Evolutionary conservation across 37 sponge, comb jelly and placozoan species (phyloP).

Genomic region (Oopsacas minuta): DNA sequence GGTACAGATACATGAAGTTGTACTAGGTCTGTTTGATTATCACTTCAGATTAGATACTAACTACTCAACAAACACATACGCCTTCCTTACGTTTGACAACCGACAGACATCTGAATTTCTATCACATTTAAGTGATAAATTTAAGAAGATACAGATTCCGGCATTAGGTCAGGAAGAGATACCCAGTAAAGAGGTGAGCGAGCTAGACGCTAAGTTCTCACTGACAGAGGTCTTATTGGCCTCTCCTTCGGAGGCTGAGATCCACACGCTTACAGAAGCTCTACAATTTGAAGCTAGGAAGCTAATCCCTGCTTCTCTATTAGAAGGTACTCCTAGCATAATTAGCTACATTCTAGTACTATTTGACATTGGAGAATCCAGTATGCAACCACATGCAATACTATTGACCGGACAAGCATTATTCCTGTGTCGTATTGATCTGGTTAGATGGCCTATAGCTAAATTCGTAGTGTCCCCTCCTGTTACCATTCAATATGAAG

Average conservation of each 20-base stretch:
- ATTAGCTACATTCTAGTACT: constrained; percentile 2
- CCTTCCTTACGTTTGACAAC: constrained; percentile 7
- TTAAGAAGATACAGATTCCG: not conserved
- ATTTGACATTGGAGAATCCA: not conserved
- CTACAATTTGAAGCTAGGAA: not conserved
- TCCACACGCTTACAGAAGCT: not conserved
- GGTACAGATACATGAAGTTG: not conserved
- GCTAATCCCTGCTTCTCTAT: not conserved
- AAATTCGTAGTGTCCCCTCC: not conserved
- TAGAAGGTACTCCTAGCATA: not conserved
- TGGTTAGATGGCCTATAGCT: not conserved
- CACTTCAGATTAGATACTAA: constrained; percentile 9
- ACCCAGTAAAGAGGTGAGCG: not conserved
- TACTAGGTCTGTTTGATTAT: not conserved
- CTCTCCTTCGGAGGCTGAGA: not conserved
- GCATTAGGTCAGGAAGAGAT: not conserved
- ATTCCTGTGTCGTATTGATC: not conserved
- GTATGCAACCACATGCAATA: not conserved
- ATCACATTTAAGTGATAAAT: not conserved
- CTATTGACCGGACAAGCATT: not conserved
- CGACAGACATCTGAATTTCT: constrained; percentile 2
- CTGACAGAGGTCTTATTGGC: not conserved
- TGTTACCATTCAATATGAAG: not conserved
- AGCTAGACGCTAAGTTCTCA: constrained; percentile 9
- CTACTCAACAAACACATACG: constrained; percentile 5